phyloP scores from a whole-genome alignment of 2,113 vertebrate genomes.

The Hemiprocne comata region DNA sequence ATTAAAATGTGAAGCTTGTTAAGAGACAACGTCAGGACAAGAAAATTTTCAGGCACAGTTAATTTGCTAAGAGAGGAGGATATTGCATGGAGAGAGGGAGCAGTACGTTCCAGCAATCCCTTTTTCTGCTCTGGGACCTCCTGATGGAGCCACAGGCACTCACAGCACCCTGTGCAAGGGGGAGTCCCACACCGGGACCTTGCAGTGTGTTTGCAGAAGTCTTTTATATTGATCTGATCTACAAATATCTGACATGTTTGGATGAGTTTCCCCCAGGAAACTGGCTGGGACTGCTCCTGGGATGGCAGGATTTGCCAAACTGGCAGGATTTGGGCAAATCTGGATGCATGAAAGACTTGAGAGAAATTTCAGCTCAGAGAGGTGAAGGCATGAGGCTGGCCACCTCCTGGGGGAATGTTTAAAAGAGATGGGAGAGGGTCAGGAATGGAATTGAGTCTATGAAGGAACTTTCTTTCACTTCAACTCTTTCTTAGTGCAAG shows the following conservation, averaged over 20 bases:
- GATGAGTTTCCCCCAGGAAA: not conserved
- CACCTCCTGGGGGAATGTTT: not conserved
- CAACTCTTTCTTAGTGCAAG: not conserved
- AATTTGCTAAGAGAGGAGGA: not conserved
- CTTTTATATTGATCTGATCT: not conserved
- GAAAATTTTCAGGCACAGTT: not conserved
- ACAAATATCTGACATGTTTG: not conserved
- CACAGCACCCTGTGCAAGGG: not conserved
- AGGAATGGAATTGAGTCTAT: not conserved
- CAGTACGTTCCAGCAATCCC: fast-evolving
- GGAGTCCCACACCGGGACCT: fast-evolving
- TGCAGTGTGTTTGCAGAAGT: no score
- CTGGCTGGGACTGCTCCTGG: not conserved
- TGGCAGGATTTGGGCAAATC: not conserved
- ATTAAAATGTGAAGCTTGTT: not conserved
- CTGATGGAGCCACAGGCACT: not conserved
- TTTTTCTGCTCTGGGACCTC: not conserved
- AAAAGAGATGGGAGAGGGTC: not conserved
- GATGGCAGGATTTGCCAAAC: not conserved
- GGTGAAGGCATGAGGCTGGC: not conserved
- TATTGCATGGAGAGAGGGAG: not conserved
- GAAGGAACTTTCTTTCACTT: not conserved
- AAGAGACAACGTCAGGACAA: not conserved
- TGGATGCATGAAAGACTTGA: not conserved
- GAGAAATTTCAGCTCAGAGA: not conserved